Evolutionary conservation across 2,797 vertebrate species (phyloP).

Genomic region (Selene dorsalis): DNA sequence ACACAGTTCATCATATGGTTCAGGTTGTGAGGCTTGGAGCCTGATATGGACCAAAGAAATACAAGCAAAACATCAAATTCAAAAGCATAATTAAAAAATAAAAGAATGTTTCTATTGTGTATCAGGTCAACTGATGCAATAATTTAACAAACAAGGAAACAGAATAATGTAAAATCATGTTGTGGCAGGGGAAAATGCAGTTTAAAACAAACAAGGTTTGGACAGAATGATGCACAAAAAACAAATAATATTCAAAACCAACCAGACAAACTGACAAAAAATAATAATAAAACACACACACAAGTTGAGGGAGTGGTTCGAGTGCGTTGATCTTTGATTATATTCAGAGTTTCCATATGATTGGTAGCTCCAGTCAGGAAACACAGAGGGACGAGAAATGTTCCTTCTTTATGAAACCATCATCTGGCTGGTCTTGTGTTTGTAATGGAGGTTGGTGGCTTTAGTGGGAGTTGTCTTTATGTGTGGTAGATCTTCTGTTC

Average conservation of each 20-base stretch:
- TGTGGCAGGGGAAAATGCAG: constrained; percentile 34
- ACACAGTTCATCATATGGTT: constrained; percentile 40
- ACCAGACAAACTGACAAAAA: neutral
- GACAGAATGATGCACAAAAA: constrained; percentile 35
- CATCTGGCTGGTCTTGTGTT: constrained; percentile 16
- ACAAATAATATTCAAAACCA: constrained; percentile 9
- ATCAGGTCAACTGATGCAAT: constrained; percentile 87
- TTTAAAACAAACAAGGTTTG: constrained; percentile 34
- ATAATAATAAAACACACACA: constrained; percentile 14
- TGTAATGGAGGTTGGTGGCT: constrained; percentile 31
- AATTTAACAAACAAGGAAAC: constrained; percentile 65
- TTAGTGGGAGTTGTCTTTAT: constrained; percentile 59
- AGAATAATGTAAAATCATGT: constrained; percentile 48
- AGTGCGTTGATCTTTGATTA: constrained; percentile 46
- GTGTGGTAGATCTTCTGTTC: constrained; percentile 84
- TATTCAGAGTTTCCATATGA: constrained; percentile 28
- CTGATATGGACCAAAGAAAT: constrained; percentile 49
- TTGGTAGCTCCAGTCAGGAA: constrained; percentile 42
- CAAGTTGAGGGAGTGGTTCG: constrained; percentile 44
- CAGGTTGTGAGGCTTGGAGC: constrained; percentile 43
- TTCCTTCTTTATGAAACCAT: constrained; percentile 19
- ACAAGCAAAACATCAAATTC: constrained; percentile 27
- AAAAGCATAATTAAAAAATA: constrained; percentile 35
- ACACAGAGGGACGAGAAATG: constrained; percentile 13
- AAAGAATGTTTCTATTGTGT: constrained; percentile 43